These are phyloP conservation scores for Takifugu rubripes DNA, from an alignment of 2,797 vertebrate genomes.

Conservation along the genomic window DNA sequence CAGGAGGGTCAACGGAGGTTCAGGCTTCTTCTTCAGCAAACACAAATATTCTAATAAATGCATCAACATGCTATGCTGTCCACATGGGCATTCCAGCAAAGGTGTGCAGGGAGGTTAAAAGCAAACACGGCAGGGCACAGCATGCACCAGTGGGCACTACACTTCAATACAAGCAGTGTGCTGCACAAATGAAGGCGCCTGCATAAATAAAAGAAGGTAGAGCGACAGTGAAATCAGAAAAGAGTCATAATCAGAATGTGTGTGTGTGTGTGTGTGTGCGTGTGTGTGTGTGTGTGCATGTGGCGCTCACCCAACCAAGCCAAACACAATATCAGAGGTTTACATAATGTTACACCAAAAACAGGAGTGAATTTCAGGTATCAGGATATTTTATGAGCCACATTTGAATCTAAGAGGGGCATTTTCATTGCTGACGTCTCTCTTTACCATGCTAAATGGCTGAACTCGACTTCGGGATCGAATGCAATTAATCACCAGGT, in stretches of 20 bases:
- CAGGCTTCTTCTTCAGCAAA: too few species aligned
- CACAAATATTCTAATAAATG: background rate
- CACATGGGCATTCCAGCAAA: background rate
- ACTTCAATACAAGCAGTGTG: background rate
- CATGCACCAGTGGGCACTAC: background rate
- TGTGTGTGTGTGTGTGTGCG: too few species aligned
- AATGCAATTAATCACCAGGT: conserved; percentile 57
- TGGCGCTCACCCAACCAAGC: background rate
- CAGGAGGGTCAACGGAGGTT: too few species aligned
- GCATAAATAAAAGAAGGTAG: background rate
- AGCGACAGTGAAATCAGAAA: background rate
- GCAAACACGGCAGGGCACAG: background rate
- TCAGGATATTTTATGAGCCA: conserved; percentile 27
- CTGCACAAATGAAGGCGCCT: background rate
- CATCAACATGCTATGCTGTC: background rate
- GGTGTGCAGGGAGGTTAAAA: background rate
- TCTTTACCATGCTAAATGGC: conserved; percentile 51
- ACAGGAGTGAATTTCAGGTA: conserved; percentile 25
- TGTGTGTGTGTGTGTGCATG: too few species aligned
- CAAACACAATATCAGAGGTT: conserved; percentile 2
- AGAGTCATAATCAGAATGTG: background rate
- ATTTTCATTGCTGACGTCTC: conserved; percentile 45
- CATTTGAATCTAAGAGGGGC: conserved; percentile 36
- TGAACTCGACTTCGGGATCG: conserved; percentile 42
- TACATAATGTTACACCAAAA: conserved; percentile 7